Evolutionary conservation across 2,113 vertebrate genomes (phyloP).

Genomic region (Archocentrus centrarchus): DNA sequence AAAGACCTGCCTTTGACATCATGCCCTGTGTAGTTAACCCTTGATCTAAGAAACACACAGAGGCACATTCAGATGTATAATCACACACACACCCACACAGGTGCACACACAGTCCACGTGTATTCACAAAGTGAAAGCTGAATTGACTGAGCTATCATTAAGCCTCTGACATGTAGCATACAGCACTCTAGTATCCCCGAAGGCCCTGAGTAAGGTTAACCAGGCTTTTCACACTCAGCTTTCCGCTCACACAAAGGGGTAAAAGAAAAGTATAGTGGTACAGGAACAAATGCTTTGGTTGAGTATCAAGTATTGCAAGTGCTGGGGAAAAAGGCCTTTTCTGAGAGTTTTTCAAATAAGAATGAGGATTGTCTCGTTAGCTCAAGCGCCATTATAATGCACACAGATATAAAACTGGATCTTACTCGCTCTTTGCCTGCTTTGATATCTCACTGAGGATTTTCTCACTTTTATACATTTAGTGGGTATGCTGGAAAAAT

Average conservation of each 20-base stretch:
- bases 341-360: not conserved
- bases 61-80: conserved; percentile 43
- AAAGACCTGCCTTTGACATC: conserved; percentile 70
- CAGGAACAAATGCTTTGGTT: conserved; percentile 29
- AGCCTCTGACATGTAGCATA: conserved; percentile 69
- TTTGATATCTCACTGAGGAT: conserved; percentile 26
- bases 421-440: not conserved
- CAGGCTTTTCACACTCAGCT: conserved; percentile 69
- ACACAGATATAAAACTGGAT: conserved; percentile 10
- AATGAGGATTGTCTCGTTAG: conserved; percentile 15
- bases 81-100: conserved; percentile 18
- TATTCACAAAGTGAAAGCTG: conserved; percentile 31
- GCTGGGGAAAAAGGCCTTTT: not conserved
- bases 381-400: conserved; percentile 17
- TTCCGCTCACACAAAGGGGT: conserved; percentile 41
- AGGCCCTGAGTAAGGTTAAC: conserved; percentile 73
- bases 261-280: conserved; percentile 38
- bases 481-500: conserved; percentile 33
- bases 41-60: conserved; percentile 64
- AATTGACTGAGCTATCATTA: conserved; percentile 74
- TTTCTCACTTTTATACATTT: conserved; percentile 34
- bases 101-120: conserved; percentile 19
- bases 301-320: conserved; percentile 22
- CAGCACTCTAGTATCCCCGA: conserved; percentile 58
- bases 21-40: conserved; percentile 76